phyloP scores from a whole-genome alignment of 1,140 invertebrate species.

The Leptopilina clavipes region DNA sequence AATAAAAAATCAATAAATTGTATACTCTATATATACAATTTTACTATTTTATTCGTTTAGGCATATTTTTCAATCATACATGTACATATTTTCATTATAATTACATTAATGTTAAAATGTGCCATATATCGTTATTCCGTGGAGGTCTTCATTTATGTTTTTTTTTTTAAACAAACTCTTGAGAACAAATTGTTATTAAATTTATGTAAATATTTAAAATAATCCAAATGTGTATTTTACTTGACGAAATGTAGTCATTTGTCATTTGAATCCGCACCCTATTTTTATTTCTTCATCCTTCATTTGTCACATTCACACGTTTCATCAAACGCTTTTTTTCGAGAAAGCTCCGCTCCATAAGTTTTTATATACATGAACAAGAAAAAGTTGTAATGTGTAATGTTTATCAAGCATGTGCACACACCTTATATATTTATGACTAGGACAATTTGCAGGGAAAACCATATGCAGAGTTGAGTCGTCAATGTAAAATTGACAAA shows the following conservation, averaged over 20 bases:
- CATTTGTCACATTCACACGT: background rate
- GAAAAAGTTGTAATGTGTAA: slow-evolving; percentile 17
- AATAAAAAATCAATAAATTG: too few relatives aligned
- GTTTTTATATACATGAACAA: background rate
- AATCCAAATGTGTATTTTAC: too few relatives aligned
- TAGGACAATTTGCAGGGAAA: background rate
- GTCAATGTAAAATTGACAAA: slow-evolving; percentile 23
- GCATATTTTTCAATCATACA: too few relatives aligned
- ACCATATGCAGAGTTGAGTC: slow-evolving; percentile 18
- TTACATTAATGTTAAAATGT: too few relatives aligned
- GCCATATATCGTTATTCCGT: too few relatives aligned
- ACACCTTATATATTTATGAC: slow-evolving; percentile 8
- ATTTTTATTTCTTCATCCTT: background rate
- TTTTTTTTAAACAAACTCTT: too few relatives aligned
- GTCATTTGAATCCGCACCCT: background rate
- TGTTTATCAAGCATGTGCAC: background rate
- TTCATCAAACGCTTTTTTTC: background rate
- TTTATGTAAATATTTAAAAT: too few relatives aligned
- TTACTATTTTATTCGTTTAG: too few relatives aligned
- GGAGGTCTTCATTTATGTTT: too few relatives aligned
- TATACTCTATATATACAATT: too few relatives aligned
- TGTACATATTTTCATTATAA: too few relatives aligned
- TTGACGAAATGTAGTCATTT: slow-evolving; percentile 1
- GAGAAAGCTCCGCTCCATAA: background rate
- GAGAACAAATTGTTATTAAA: too few relatives aligned